Evolutionary conservation across 2,888 invertebrate genomes (phyloP), one percentile per base, ranked within the genome.

Genomic region (Caenorhabditis virilis): DNA sequence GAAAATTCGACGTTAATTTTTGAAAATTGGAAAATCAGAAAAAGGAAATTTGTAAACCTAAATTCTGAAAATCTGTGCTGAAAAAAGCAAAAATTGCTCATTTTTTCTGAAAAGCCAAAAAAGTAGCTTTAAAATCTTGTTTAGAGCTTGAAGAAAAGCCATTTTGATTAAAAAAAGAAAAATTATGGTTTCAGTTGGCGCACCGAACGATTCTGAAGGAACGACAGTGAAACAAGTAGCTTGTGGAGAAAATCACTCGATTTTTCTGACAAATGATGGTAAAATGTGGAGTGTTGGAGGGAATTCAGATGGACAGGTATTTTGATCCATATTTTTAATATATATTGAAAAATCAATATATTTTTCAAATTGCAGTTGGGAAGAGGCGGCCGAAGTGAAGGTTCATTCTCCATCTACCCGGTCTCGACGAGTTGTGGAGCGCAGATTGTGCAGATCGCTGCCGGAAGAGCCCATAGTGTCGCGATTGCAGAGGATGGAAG

Each of bases 401-500:
- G 74, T 11, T 71, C 71, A n/a, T 76, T 74, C 48, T 66, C 74
- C 13, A 77, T 78, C 38, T 75, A 76, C 42, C 77, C 77, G 2
- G 69, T 78, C 9, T 57, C 59, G 13, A 35, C 71, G 27, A 48
- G 61, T 1, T 54, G 53, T n/a, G 69, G 71, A 0, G 54, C 58
- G 1, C 48, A 48, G 15, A 69, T 78, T 35, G 41, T 74, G 16
- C 72, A 76, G 62, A 66, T 79, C 26, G 63, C 72, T 7, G 67
- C 72, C 7, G 79, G 79, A 3, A 67, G 75, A 23, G 61, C 64
- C 0, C 79, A 79, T 53, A 66, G 70, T 36, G 36, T 74, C 0
- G 78, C 78, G 0, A 73, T 79, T 1, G 57, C 71, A 1, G 75
- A 76, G 16, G 81, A 79, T 49, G 78, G 81, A 6, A 88, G 89